These are phyloP conservation scores for Tauraco erythrolophus DNA, from an alignment of 2,113 vertebrate species.

Conservation along the genomic window DNA sequence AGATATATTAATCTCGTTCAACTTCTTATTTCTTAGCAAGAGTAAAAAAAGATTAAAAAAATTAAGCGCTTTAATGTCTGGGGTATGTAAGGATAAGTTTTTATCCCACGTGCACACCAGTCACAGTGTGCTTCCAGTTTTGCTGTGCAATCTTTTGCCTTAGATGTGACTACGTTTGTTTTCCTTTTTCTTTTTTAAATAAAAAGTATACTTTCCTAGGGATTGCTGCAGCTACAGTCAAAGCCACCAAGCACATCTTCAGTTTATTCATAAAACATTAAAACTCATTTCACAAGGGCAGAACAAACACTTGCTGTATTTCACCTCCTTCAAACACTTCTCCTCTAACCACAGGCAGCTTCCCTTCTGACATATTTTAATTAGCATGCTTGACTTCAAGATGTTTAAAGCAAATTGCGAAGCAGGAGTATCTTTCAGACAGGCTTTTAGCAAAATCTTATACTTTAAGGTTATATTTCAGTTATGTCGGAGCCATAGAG, in stretches of 20 bases:
- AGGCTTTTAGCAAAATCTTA: background rate
- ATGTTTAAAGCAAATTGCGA: background rate
- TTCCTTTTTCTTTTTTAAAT: background rate
- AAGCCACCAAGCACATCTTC: background rate
- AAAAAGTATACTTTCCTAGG: background rate
- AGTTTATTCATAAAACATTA: background rate
- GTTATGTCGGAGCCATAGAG: background rate
- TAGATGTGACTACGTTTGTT: fast-evolving
- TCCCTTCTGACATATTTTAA: background rate
- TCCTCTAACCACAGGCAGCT: background rate
- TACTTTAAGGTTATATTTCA: background rate
- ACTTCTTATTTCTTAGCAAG: background rate
- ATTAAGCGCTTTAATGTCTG: background rate
- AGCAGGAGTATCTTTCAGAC: background rate
- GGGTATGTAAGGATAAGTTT: background rate
- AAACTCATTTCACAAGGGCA: background rate
- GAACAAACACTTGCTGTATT: background rate
- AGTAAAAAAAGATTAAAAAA: background rate
- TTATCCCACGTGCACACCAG: background rate
- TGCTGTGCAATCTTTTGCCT: background rate
- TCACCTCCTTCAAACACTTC: background rate
- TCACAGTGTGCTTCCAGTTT: background rate
- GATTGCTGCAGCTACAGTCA: background rate
- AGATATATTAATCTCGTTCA: background rate
- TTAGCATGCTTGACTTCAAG: background rate